Evolutionary conservation across 37 sponge, comb jelly and placozoan genomes (phyloP).

Genomic region (Sycon ciliatum): DNA sequence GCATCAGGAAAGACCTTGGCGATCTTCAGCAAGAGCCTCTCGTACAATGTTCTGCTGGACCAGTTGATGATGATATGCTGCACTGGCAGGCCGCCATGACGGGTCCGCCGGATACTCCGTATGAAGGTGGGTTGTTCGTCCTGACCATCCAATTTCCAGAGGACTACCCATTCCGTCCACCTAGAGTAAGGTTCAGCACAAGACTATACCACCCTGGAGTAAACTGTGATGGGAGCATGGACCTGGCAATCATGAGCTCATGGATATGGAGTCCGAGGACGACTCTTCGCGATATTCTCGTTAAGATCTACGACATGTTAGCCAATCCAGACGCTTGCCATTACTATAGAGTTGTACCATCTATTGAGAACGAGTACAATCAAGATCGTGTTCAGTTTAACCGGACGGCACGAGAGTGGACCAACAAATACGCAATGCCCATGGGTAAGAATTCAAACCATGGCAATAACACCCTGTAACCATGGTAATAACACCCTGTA

Average conservation of each 20-base stretch:
- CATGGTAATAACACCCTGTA: too few relatives aligned
- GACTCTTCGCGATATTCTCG: conserved; percentile 59
- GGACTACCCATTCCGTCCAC: conserved; percentile 92
- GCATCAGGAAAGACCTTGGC: conserved; percentile 89
- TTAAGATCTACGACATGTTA: conserved; percentile 81
- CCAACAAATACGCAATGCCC: conserved; percentile 89
- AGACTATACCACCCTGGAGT: conserved; percentile 90
- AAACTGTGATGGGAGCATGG: conserved; percentile 96
- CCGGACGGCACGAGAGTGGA: conserved; percentile 78
- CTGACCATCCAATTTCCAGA: conserved; percentile 94
- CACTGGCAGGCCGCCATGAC: conserved; percentile 98
- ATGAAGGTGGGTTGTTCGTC: conserved; percentile 81
- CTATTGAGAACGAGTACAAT: conserved; percentile 82
- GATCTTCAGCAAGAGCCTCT: conserved; percentile 92
- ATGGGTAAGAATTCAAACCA: too few relatives aligned
- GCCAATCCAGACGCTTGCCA: conserved; percentile 92
- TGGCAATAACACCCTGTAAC: too few relatives aligned
- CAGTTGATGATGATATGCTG: conserved; percentile 89
- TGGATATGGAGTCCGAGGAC: conserved; percentile 80
- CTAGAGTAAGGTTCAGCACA: conserved; percentile 84
- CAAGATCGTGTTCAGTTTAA: conserved; percentile 67
- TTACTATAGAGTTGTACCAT: conserved; percentile 91
- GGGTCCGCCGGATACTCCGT: conserved; percentile 89
- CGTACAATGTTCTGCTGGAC: conserved; percentile 95
- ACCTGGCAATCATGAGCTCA: conserved; percentile 87